Percentiles rank a stretch among this genome's conserved stretches.
Evolutionary conservation across 2,113 vertebrate genomes (phyloP).

Genomic region (Pagrus major): DNA sequence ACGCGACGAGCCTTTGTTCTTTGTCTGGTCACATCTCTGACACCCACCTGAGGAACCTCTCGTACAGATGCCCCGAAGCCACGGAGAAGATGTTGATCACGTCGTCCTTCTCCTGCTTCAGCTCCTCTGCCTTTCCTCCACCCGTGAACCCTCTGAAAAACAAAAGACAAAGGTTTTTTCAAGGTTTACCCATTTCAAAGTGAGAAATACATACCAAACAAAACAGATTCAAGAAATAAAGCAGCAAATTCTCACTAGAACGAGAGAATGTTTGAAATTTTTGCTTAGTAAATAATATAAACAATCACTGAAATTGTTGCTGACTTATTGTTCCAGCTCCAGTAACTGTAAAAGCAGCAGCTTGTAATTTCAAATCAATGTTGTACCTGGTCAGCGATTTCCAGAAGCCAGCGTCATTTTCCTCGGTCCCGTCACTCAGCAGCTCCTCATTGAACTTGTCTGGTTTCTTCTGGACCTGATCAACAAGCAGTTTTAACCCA

Average conservation of each 20-base stretch:
- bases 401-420: constrained; percentile 96
- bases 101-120: constrained; percentile 93
- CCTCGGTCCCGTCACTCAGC: constrained; percentile 90
- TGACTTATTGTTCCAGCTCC: not conserved
- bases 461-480: constrained; percentile 96
- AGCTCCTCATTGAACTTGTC: constrained; percentile 97
- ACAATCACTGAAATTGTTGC: not conserved
- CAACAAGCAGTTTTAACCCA: not conserved
- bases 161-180: not conserved
- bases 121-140: constrained; percentile 89
- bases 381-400: constrained; percentile 93
- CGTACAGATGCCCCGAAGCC: constrained; percentile 97
- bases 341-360: not conserved
- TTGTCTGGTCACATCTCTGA: constrained; percentile 7
- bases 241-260: not conserved
- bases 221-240: not conserved
- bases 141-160: constrained; percentile 92
- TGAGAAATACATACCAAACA: not conserved
- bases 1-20: too few species aligned
- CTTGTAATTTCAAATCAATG: not conserved
- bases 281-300: not conserved
- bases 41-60: constrained; percentile 94
- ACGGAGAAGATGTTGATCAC: constrained; percentile 98
- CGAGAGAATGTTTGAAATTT: not conserved
- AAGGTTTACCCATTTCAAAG: not conserved